Evolutionary conservation across 2,113 vertebrate species (phyloP).

Genomic region (Sitta europaea): DNA sequence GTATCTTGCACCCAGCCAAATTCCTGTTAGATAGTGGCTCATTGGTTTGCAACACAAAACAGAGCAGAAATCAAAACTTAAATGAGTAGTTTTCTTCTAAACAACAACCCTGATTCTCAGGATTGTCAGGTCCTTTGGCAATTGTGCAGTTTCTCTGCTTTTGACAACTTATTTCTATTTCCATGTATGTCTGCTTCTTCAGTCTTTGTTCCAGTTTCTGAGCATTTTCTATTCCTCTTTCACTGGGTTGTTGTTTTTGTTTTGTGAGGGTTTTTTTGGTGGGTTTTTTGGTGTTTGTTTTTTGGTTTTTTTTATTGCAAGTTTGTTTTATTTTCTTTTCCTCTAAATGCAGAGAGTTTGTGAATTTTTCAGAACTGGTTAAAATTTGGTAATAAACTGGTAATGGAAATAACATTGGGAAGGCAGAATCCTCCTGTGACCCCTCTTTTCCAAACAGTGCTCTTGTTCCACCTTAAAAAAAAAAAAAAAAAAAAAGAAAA

Average conservation of each 20-base stretch:
- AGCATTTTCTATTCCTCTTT: background rate
- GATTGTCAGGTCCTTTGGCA: background rate
- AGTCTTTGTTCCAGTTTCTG: background rate
- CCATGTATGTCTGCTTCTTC: background rate
- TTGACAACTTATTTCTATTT: background rate
- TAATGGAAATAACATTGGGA: background rate
- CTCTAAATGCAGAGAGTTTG: background rate
- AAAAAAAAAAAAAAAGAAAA: background rate
- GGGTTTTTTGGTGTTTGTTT: background rate
- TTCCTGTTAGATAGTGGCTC: background rate
- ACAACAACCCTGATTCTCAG: background rate
- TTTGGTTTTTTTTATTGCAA: background rate
- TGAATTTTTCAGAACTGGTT: background rate
- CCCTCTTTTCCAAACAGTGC: background rate
- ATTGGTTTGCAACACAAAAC: background rate
- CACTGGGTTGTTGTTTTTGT: background rate
- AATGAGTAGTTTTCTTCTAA: background rate
- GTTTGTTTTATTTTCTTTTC: background rate
- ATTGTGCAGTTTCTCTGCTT: background rate
- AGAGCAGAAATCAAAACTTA: background rate
- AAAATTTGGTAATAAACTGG: background rate
- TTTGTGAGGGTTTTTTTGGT: background rate
- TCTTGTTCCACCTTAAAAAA: conserved; percentile 4
- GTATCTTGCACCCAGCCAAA: background rate
- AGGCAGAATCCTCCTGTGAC: background rate